Evolutionary conservation across 2,113 vertebrate species (phyloP).

Genomic region (Corydoras maculifer): DNA sequence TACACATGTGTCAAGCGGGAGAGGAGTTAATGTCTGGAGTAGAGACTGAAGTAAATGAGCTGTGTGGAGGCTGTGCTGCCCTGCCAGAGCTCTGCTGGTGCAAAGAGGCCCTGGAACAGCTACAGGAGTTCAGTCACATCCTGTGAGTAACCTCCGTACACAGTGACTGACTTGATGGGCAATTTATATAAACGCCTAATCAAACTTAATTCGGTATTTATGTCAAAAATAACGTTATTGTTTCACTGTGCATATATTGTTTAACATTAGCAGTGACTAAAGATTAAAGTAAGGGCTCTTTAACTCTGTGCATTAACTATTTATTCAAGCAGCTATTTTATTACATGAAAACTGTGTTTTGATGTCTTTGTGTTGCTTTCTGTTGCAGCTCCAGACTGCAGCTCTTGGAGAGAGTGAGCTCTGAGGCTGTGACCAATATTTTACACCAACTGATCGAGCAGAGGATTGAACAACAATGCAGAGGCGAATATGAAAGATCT

Average conservation of each 20-base stretch:
- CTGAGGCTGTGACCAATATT: conserved; percentile 84
- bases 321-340: not conserved
- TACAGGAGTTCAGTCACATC: conserved; percentile 79
- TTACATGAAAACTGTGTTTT: not conserved
- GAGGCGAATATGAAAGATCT: conserved; percentile 89
- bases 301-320: too few relatives aligned
- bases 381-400: conserved; percentile 72
- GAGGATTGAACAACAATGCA: conserved; percentile 85
- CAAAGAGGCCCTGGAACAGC: conserved; percentile 76
- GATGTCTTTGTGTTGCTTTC: not conserved
- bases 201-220: too few relatives aligned
- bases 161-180: too few relatives aligned
- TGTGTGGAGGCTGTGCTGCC: conserved; percentile 74
- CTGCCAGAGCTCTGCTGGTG: conserved; percentile 78
- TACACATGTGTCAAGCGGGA: conserved; percentile 79
- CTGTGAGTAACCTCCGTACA: conserved; percentile 68
- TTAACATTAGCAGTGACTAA: too few relatives aligned
- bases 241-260: too few relatives aligned
- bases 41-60: conserved; percentile 34
- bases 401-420: conserved; percentile 87
- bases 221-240: too few relatives aligned
- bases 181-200: too few relatives aligned
- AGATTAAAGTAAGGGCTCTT: too few relatives aligned
- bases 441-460: conserved; percentile 87
- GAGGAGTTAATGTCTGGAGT: conserved; percentile 39